phyloP scores from a whole-genome alignment of 2,888 invertebrate species.

The Crocallis elinguaria region DNA sequence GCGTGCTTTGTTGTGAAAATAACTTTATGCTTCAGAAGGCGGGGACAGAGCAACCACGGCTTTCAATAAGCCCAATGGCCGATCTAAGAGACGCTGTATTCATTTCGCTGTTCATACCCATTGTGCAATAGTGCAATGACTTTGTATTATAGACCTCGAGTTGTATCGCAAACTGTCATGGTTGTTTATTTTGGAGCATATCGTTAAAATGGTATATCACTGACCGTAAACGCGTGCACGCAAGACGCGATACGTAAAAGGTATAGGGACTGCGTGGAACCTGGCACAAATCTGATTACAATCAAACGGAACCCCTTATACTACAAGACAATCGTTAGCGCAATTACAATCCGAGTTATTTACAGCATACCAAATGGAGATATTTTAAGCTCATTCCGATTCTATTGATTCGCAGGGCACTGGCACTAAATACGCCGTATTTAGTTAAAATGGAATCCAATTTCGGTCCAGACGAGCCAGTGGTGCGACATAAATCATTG shows the following conservation, averaged over 20 bases:
- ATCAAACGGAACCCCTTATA: slow-evolving; percentile 60
- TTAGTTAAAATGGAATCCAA: slow-evolving; percentile 40
- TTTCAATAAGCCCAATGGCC: slow-evolving; percentile 79
- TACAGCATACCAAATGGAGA: slow-evolving; percentile 60
- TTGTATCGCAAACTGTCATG: slow-evolving; percentile 36
- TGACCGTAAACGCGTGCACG: slow-evolving; percentile 48
- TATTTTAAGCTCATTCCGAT: slow-evolving; percentile 66
- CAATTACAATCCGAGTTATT: slow-evolving; percentile 73
- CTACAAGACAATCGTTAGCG: slow-evolving; percentile 58
- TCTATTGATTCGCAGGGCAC: slow-evolving; percentile 60
- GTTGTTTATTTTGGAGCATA: slow-evolving; percentile 37
- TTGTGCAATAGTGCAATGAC: slow-evolving; percentile 73
- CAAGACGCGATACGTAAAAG: slow-evolving; percentile 51
- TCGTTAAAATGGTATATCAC: slow-evolving; percentile 40
- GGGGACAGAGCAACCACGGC: slow-evolving; percentile 71
- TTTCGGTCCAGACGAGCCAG: slow-evolving; percentile 36
- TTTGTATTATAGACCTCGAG: slow-evolving; percentile 49
- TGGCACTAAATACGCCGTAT: slow-evolving; percentile 42
- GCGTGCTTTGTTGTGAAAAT: slow-evolving; percentile 82
- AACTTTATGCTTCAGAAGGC: slow-evolving; percentile 79
- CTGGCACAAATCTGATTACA: slow-evolving; percentile 58
- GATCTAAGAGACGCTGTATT: slow-evolving; percentile 64
- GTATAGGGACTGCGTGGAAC: slow-evolving; percentile 42
- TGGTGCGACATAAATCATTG: slow-evolving; percentile 43
- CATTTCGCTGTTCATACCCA: slow-evolving; percentile 68